Evolutionary conservation across 2,797 vertebrate genomes (phyloP).

Genomic region (Muscicapa striata): DNA sequence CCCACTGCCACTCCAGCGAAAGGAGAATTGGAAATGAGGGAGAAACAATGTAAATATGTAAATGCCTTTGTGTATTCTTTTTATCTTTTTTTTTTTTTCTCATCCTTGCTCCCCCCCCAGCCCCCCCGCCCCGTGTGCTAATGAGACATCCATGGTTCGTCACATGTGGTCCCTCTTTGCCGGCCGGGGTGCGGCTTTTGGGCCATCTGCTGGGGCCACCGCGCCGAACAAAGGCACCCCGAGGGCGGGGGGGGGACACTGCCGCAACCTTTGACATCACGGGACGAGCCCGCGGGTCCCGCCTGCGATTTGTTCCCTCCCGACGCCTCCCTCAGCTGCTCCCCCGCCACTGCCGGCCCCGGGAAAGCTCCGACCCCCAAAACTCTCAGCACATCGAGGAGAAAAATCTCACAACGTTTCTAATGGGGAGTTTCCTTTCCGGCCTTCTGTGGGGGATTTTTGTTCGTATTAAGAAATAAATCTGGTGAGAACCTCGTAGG

Average conservation of each 20-base stretch:
- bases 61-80: slow-evolving; percentile 81
- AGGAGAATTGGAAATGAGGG: slow-evolving; percentile 78
- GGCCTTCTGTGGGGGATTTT: not conserved
- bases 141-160: slow-evolving; percentile 75
- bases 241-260: slow-evolving; percentile 61
- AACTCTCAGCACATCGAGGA: not conserved
- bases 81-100: slow-evolving; percentile 71
- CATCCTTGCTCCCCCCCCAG: slow-evolving; percentile 18
- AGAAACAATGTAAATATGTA: slow-evolving; percentile 84
- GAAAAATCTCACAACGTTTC: not conserved
- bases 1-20: slow-evolving; percentile 73
- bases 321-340: slow-evolving; percentile 65
- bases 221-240: slow-evolving; percentile 74
- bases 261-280: slow-evolving; percentile 73
- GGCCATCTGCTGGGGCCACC: slow-evolving; percentile 81
- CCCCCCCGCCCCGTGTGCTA: slow-evolving; percentile 66
- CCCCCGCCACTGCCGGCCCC: slow-evolving; percentile 16
- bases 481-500: fast-evolving
- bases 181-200: slow-evolving; percentile 68
- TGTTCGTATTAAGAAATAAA: not conserved
- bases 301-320: slow-evolving; percentile 39
- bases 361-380: not conserved
- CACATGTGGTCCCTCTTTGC: slow-evolving; percentile 74
- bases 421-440: not conserved
- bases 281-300: slow-evolving; percentile 38